Percentiles rank a stretch among this genome's conserved stretches.
phyloP scores from a whole-genome alignment of 2,113 vertebrate genomes.

The Odocoileus hemionus region DNA sequence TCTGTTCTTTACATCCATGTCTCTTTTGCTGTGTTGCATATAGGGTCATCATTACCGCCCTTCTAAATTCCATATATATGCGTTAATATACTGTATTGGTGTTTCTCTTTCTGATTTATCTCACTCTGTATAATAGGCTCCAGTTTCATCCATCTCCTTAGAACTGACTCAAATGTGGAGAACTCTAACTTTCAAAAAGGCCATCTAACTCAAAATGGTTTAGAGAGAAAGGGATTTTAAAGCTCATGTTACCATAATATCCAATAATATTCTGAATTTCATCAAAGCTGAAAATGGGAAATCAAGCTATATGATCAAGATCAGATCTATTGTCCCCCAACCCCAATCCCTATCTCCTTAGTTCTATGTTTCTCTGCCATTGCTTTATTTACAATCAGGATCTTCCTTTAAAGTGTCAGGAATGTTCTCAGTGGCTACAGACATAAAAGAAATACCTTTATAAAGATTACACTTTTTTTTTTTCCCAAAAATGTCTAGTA shows the following conservation, averaged over 20 bases:
- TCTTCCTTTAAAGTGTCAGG: neutral
- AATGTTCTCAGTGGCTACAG: neutral
- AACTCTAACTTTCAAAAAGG: neutral
- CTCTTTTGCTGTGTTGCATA: neutral
- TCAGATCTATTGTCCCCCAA: neutral
- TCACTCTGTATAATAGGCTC: neutral
- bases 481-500: neutral
- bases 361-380: neutral
- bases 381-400: neutral
- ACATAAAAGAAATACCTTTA: neutral
- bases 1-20: neutral
- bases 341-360: neutral
- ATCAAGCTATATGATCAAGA: neutral
- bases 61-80: neutral
- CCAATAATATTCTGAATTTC: neutral
- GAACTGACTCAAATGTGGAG: neutral
- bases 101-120: neutral
- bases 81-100: rapidly evolving
- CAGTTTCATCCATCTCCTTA: neutral
- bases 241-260: neutral
- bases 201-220: neutral
- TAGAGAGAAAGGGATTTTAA: neutral
- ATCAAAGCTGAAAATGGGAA: neutral
- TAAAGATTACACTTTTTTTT: neutral
- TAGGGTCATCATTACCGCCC: neutral